Evolutionary conservation across 2,113 vertebrate genomes (phyloP).

Genomic region (Excalfactoria chinensis): DNA sequence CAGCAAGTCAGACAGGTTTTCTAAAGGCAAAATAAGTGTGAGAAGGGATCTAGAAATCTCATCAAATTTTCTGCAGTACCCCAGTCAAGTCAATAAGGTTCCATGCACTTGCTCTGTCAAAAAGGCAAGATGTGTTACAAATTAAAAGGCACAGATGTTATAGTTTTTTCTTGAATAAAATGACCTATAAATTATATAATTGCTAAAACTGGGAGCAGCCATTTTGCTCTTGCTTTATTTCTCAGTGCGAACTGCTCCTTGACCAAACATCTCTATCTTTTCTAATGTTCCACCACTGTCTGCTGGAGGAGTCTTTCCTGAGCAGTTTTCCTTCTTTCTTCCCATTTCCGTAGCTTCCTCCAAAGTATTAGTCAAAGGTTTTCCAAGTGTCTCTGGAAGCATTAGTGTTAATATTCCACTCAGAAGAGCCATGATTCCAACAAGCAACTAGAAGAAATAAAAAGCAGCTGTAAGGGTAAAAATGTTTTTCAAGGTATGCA

Average conservation of each 20-base stretch:
- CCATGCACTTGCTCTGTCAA: neutral
- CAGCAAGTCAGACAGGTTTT: neutral
- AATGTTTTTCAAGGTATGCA: neutral
- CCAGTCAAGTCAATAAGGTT: neutral
- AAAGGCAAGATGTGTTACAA: conserved; percentile 52
- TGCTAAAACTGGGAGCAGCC: neutral
- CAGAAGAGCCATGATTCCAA: conserved; percentile 88
- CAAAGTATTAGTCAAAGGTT: conserved; percentile 86
- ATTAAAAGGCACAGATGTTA: conserved; percentile 23
- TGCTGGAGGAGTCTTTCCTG: conserved; percentile 44
- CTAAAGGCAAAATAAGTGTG: neutral
- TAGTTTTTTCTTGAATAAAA: conserved; percentile 28
- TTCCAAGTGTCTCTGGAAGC: conserved; percentile 90
- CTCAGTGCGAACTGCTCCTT: neutral
- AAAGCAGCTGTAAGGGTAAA: conserved; percentile 24
- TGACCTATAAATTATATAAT: neutral
- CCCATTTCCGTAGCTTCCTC: conserved; percentile 83
- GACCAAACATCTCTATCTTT: conserved; percentile 66
- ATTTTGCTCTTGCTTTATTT: conserved; percentile 43
- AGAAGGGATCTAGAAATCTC: neutral
- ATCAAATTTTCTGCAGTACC: neutral
- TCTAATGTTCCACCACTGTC: conserved; percentile 9
- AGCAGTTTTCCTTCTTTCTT: conserved; percentile 38
- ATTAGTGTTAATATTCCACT: conserved; percentile 85
- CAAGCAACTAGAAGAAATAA: conserved; percentile 82